A percentile compares a stretch with the other conserved stretches of the same genome.
Evolutionary conservation across 2,888 invertebrate genomes (phyloP).

Genomic region (Diabrotica balteata): DNA sequence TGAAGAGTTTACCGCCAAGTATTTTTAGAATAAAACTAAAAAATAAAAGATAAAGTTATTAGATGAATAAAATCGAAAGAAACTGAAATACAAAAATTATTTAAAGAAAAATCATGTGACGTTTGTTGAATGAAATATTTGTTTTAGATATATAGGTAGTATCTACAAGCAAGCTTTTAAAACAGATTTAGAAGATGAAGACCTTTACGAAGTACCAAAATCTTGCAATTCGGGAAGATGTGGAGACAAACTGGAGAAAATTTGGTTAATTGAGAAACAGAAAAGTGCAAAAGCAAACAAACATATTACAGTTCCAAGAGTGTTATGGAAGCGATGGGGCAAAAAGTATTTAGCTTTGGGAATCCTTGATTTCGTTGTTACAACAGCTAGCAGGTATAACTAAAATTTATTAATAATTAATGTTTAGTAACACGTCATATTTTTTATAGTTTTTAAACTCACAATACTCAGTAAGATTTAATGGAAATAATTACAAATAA

Average conservation of each 20-base stretch:
- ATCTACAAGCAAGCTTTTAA: conserved; percentile 70
- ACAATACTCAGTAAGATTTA: background rate
- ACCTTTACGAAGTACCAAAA: conserved; percentile 64
- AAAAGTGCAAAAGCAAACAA: conserved; percentile 24
- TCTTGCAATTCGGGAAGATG: conserved; percentile 48
- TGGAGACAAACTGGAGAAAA: conserved; percentile 48
- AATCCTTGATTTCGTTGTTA: conserved; percentile 29
- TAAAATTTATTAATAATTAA: conserved; percentile 1
- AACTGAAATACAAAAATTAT: too few relatives aligned
- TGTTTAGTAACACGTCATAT: background rate
- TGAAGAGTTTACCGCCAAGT: too few relatives aligned
- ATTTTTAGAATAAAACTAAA: too few relatives aligned
- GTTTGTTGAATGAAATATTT: conserved; percentile 3
- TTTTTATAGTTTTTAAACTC: conserved; percentile 1
- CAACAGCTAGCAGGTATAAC: conserved; percentile 34
- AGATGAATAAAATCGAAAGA: too few relatives aligned
- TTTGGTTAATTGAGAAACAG: conserved; percentile 40
- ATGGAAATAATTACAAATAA: too few relatives aligned
- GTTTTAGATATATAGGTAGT: conserved; percentile 69
- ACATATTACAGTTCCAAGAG: conserved; percentile 28
- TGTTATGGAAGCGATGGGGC: conserved; percentile 37
- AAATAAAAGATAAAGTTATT: too few relatives aligned
- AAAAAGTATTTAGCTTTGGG: conserved; percentile 37
- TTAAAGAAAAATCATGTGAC: too few relatives aligned
- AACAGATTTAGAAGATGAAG: conserved; percentile 68